Percentiles rank a stretch among this genome's conserved stretches.
Evolutionary conservation across 2,797 vertebrate genomes (phyloP).

Genomic region (Bryconaethiops microstoma): DNA sequence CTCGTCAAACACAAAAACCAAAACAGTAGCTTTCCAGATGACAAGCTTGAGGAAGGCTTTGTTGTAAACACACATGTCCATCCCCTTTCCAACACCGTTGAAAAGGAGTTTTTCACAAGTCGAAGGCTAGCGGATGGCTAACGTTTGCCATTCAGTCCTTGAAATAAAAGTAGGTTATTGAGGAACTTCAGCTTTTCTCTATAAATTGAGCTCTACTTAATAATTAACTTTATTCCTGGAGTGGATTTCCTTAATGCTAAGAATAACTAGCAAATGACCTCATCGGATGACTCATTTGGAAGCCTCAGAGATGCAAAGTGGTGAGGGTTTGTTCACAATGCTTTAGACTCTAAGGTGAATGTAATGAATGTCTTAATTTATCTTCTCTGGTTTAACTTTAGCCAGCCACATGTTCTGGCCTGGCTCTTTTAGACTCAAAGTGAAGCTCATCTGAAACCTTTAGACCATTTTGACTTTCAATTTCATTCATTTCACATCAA

Average conservation of each 20-base stretch:
- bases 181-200: neutral
- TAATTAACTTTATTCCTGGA: constrained; percentile 17
- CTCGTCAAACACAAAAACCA: constrained; percentile 42
- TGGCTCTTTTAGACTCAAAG: constrained; percentile 18
- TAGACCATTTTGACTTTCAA: neutral
- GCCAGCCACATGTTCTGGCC: constrained; percentile 63
- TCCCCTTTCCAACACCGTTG: neutral
- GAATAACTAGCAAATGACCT: neutral
- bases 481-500: neutral
- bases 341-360: constrained; percentile 54
- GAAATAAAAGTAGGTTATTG: neutral
- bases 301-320: constrained; percentile 42
- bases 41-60: neutral
- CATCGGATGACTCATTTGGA: constrained; percentile 30
- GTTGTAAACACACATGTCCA: neutral
- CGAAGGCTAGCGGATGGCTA: neutral
- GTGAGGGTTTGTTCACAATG: constrained; percentile 39
- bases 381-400: constrained; percentile 67
- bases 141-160: neutral
- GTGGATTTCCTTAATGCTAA: neutral
- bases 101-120: neutral
- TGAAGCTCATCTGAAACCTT: constrained; percentile 2
- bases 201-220: neutral
- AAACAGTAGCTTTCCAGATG: constrained; percentile 29
- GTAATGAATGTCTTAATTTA: constrained; percentile 46